Percentiles rank a stretch among this genome's conserved stretches.
phyloP scores from a whole-genome alignment of 2,888 invertebrate species.

The Noctua comes region DNA sequence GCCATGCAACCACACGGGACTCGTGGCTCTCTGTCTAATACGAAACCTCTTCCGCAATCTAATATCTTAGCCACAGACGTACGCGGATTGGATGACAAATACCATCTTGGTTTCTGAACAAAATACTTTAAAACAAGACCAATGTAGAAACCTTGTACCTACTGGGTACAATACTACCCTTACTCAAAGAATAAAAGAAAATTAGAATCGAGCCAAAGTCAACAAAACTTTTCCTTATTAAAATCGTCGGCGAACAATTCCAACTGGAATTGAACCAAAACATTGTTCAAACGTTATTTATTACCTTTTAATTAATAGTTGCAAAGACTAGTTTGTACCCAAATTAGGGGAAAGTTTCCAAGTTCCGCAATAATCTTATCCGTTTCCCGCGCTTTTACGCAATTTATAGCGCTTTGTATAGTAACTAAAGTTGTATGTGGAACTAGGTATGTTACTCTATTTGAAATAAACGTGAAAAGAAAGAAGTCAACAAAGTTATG shows the following conservation, averaged over 20 bases:
- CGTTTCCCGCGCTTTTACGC: constrained; percentile 68
- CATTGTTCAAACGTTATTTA: constrained; percentile 54
- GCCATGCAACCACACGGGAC: constrained; percentile 44
- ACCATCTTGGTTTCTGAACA: constrained; percentile 1
- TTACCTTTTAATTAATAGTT: constrained; percentile 61
- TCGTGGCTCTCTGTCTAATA: constrained; percentile 27
- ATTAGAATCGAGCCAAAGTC: constrained; percentile 40
- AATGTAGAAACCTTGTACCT: background rate
- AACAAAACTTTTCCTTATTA: constrained; percentile 54
- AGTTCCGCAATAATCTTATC: constrained; percentile 71
- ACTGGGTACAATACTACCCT: background rate
- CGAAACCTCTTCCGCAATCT: constrained; percentile 55
- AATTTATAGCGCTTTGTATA: constrained; percentile 40
- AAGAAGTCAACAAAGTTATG: constrained; percentile 21
- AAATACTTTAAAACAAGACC: background rate
- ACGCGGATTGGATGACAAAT: constrained; percentile 47
- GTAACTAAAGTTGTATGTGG: constrained; percentile 20
- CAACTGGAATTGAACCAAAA: constrained; percentile 38
- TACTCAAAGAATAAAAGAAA: constrained; percentile 32
- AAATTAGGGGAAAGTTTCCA: constrained; percentile 57
- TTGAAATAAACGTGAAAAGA: background rate
- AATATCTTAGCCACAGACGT: constrained; percentile 53
- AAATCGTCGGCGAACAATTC: constrained; percentile 51
- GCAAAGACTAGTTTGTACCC: constrained; percentile 51
- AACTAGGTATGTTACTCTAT: constrained; percentile 16